These are phyloP conservation scores for Carassius gibelio DNA, from an alignment of 2,113 vertebrate genomes.

Conservation along the genomic window DNA sequence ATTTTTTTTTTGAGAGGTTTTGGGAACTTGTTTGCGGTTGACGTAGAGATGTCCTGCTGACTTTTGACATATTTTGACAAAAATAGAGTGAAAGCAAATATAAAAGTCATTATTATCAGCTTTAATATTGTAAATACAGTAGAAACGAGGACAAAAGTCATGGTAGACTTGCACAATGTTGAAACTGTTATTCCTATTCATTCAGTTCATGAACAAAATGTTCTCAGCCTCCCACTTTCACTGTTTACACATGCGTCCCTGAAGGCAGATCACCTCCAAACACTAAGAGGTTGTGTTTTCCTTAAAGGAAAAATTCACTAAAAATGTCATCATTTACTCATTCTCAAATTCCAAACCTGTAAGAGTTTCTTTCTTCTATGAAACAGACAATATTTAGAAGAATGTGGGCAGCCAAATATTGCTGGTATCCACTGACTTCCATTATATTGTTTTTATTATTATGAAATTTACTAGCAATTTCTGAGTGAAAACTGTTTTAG, in stretches of 20 bases:
- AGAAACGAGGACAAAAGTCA: background rate
- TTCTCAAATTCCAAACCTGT: background rate
- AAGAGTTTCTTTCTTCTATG: background rate
- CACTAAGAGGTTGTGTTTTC: slow-evolving; percentile 15
- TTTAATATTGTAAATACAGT: background rate
- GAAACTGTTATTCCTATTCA: background rate
- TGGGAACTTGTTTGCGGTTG: background rate
- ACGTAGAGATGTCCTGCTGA: background rate
- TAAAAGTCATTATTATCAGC: background rate
- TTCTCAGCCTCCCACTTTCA: slow-evolving; percentile 45
- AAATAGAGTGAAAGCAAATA: background rate
- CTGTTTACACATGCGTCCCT: slow-evolving; percentile 31
- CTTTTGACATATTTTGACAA: background rate
- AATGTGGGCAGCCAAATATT: background rate
- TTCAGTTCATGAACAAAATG: slow-evolving; percentile 36
- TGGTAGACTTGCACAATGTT: background rate
- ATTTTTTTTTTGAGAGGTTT: background rate
- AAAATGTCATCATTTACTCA: background rate
- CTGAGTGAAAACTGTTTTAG: background rate
- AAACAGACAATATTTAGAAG: background rate
- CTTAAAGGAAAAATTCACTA: background rate
- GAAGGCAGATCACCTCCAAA: slow-evolving; percentile 21
- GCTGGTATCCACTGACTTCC: background rate
- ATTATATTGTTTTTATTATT: background rate
- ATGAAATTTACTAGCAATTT: background rate